A percentile compares a stretch with the other conserved stretches of the same genome.
phyloP scores from a whole-genome alignment of 37 sponge, comb jelly and placozoan genomes.

The Ianthella basta region DNA sequence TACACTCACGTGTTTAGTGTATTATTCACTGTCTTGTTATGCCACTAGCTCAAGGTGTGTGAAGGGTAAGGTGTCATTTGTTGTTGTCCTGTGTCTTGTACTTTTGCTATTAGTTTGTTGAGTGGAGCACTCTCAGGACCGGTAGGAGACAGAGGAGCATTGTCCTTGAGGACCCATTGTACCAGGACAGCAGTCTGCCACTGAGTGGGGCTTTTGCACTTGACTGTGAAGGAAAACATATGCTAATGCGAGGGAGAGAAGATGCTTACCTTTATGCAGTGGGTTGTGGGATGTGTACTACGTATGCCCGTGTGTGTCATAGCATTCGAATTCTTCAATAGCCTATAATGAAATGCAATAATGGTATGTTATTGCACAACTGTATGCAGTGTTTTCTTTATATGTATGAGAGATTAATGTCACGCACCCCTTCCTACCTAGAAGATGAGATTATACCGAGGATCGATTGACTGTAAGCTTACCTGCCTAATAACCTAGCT shows the following conservation, averaged over 20 bases:
- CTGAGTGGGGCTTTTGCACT: conserved; percentile 25
- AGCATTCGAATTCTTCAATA: not conserved
- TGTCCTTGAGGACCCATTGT: not conserved
- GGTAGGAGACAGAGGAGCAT: conserved; percentile 45
- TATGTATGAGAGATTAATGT: not conserved
- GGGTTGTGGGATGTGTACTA: not conserved
- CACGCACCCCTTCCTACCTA: not conserved
- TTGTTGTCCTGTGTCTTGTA: too few relatives aligned
- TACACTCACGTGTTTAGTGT: too few relatives aligned
- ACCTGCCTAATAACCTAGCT: too few relatives aligned
- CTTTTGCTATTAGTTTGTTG: conserved; percentile 19
- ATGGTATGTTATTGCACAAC: not conserved
- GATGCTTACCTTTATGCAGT: conserved; percentile 34
- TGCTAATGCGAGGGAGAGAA: conserved; percentile 25
- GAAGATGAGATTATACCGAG: too few relatives aligned
- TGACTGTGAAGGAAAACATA: conserved; percentile 40
- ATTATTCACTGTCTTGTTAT: too few relatives aligned
- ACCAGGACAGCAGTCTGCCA: not conserved
- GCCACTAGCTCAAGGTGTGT: not conserved
- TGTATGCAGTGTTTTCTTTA: not conserved
- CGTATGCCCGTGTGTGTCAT: too few relatives aligned
- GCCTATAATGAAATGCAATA: not conserved
- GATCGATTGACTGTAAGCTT: too few relatives aligned
- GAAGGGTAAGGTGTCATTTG: too few relatives aligned
- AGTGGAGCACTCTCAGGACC: conserved; percentile 76